phyloP scores from a whole-genome alignment of 2,888 invertebrate species.

The Drosophila peninsularis region DNA sequence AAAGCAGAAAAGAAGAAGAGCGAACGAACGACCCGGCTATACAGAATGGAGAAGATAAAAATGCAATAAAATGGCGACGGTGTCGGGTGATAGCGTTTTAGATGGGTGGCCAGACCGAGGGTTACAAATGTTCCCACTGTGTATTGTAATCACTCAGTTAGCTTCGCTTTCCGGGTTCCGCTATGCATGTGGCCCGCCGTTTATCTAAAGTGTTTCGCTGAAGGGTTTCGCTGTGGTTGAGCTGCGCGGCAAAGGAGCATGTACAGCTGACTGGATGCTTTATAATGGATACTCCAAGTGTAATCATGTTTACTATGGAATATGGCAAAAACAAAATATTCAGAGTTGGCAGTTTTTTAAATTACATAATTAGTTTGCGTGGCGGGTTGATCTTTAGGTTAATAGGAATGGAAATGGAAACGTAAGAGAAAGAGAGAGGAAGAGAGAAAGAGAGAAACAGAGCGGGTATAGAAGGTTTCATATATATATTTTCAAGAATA shows the following conservation, averaged over 20 bases:
- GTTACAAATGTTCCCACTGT: constrained; percentile 56
- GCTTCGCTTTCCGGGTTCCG: constrained; percentile 29
- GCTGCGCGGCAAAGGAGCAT: neutral
- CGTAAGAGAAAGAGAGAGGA: neutral
- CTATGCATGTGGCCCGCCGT: constrained; percentile 24
- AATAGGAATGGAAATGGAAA: neutral
- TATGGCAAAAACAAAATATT: neutral
- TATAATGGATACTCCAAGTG: constrained; percentile 8
- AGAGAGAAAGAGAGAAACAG: neutral
- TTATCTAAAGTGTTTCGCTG: constrained; percentile 48
- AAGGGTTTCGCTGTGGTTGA: constrained; percentile 23
- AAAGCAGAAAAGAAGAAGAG: constrained; percentile 15
- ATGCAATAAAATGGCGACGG: constrained; percentile 56
- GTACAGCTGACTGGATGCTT: neutral
- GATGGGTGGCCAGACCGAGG: constrained; percentile 13
- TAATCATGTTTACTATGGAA: neutral
- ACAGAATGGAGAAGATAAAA: constrained; percentile 47
- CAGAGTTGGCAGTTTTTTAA: neutral
- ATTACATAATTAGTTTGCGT: neutral
- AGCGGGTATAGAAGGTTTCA: too few relatives aligned
- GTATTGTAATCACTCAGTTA: constrained; percentile 67
- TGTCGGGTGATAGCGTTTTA: constrained; percentile 14
- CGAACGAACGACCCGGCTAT: constrained; percentile 7
- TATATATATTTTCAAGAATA: too few relatives aligned
- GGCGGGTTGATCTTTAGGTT: neutral